Evolutionary conservation across 2,797 vertebrate species (phyloP).

Genomic region (Chiloscyllium punctatum): DNA sequence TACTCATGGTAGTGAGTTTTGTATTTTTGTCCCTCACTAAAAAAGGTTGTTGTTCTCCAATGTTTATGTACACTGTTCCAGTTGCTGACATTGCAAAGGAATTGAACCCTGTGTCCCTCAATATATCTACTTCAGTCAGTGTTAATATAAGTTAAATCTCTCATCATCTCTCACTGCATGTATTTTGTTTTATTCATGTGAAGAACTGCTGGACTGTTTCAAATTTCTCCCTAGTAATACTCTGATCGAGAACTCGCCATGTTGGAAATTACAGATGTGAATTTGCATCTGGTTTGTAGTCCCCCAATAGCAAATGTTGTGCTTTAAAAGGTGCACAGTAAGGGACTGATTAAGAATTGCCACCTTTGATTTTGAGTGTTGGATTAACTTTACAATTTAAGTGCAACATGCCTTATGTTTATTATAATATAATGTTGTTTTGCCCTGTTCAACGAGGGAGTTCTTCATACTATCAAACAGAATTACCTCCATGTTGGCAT

Average conservation of each 20-base stretch:
- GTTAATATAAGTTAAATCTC: not conserved
- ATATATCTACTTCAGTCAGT: not conserved
- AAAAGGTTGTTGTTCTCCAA: not conserved
- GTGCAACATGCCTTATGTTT: not conserved
- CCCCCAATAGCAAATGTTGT: not conserved
- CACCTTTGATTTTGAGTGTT: not conserved
- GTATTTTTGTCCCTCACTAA: not conserved
- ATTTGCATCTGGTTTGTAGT: not conserved
- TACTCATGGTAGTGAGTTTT: not conserved
- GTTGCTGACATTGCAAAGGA: not conserved
- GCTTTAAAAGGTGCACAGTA: not conserved
- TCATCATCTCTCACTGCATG: not conserved
- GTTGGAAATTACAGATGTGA: not conserved
- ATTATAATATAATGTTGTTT: not conserved
- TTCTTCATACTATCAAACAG: not conserved
- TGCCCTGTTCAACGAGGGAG: not conserved
- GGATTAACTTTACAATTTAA: not conserved
- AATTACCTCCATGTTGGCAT: not conserved
- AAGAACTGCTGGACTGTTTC: not conserved
- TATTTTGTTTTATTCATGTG: not conserved
- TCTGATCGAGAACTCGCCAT: not conserved
- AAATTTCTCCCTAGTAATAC: not conserved
- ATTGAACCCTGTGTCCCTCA: not conserved
- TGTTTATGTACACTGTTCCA: not conserved
- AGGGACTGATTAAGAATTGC: not conserved